Evolutionary conservation across 1,140 invertebrate species (phyloP).

Genomic region (Hypothenemus hampei): DNA sequence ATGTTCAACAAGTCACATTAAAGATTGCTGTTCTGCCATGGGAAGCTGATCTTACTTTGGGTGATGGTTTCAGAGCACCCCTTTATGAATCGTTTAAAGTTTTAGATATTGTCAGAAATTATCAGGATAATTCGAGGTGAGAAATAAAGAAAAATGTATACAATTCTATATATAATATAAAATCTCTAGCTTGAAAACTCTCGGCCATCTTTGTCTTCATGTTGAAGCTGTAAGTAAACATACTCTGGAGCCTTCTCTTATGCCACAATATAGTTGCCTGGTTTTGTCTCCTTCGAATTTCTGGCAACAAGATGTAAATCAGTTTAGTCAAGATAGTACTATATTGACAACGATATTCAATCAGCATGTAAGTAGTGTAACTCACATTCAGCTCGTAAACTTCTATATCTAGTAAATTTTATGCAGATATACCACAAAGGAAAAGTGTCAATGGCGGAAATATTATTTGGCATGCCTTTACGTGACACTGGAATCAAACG

Average conservation of each 20-base stretch:
- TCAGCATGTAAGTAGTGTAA: constrained; percentile 68
- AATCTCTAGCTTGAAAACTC: constrained; percentile 49
- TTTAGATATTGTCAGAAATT: constrained; percentile 78
- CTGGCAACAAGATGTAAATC: constrained; percentile 78
- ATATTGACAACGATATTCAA: constrained; percentile 75
- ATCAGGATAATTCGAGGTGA: constrained; percentile 70
- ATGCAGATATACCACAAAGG: constrained; percentile 67
- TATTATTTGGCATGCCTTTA: constrained; percentile 87
- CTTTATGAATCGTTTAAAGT: constrained; percentile 82
- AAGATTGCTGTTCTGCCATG: constrained; percentile 74
- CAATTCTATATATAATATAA: not conserved
- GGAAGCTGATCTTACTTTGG: constrained; percentile 70
- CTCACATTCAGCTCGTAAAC: not conserved
- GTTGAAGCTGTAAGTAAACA: constrained; percentile 66
- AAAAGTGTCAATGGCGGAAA: constrained; percentile 79
- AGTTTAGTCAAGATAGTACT: constrained; percentile 71
- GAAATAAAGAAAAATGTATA: not conserved
- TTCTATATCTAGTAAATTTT: constrained; percentile 1
- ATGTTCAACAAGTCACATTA: constrained; percentile 77
- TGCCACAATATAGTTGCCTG: constrained; percentile 89
- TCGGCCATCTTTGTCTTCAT: constrained; percentile 81
- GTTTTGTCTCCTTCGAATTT: constrained; percentile 91
- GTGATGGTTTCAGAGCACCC: constrained; percentile 85
- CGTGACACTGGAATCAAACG: constrained; percentile 84
- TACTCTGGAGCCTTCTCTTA: constrained; percentile 52